Evolutionary conservation across 2,797 vertebrate genomes (phyloP), one percentile per base, ranked within the genome.

Genomic region (Notamacropus eugenii): DNA sequence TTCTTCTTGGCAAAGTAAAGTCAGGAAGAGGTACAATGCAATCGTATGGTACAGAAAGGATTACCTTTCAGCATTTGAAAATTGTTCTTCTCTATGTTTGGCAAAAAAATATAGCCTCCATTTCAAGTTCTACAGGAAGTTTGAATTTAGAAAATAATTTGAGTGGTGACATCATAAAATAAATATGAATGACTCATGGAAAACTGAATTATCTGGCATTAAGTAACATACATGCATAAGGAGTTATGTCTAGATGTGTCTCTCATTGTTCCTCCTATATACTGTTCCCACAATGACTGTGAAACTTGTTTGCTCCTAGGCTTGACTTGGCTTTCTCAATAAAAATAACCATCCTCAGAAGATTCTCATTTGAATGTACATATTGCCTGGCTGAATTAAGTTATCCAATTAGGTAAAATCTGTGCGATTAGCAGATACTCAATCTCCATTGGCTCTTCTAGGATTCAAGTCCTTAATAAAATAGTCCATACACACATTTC

Each of bases 1-100:
- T 59, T 91, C 87, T 34, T 97, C 34, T 56, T 90, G 91, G 94
- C 87, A 90, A 40, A 95, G 91, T 58, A 59, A 82, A 52, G 58
- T 62, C 93, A 90, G 56, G 90, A 94, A 93, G 90, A 95, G 24
- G 56, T 82, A 74, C 8, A 22, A 74, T 22, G 19, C 1, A 74
- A 74, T 40, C 40, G 16, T 40, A 74, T 40, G 67, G 28, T n/a
- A 62, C 1, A 74, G n/a, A 40, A 22, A 9, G 59, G 12, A 34
- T 67, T 31, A 40, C 0, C 10, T 74, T n/a, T 19, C 67, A 9
- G 34, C 31, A 67, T n/a, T 67, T 67, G 62, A n/a, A 67, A 67
- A n/a, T 16, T 5, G 4, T 24, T n/a, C 0, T 34, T 62, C 12
- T 62, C 34, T 67, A 67, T 5, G 67, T 74, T 8, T 74, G 34